Percentiles rank a stretch among this genome's conserved stretches.
Evolutionary conservation across 1,140 invertebrate genomes (phyloP).

Genomic region (Zaprionus kolodkinae): DNA sequence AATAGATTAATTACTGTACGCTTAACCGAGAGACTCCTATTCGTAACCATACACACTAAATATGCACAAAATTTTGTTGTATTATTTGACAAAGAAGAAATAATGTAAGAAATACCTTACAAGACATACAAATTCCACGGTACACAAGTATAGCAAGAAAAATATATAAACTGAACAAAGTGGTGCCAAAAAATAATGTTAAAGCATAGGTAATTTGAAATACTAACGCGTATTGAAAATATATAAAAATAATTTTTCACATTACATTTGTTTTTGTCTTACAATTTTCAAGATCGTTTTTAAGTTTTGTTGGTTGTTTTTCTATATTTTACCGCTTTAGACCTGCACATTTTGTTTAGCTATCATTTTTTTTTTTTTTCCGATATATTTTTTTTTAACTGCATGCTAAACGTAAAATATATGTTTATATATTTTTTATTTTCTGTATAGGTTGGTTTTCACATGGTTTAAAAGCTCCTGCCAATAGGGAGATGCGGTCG

Average conservation of each 20-base stretch:
- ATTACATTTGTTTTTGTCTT: conserved; percentile 70
- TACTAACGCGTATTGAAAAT: conserved; percentile 77
- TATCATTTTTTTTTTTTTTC: conserved; percentile 50
- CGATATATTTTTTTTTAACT: conserved; percentile 43
- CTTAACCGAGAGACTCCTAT: conserved; percentile 81
- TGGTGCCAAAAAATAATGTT: conserved; percentile 49
- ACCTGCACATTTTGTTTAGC: conserved; percentile 72
- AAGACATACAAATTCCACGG: conserved; percentile 43
- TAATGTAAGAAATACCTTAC: conserved; percentile 29
- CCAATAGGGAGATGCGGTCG: conserved; percentile 37
- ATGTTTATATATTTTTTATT: conserved; percentile 68
- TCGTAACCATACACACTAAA: conserved; percentile 81
- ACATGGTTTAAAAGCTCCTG: conserved; percentile 36
- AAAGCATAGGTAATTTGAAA: conserved; percentile 68
- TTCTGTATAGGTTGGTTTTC: conserved; percentile 61
- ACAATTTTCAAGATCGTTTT: conserved; percentile 58
- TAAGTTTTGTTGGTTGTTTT: conserved; percentile 53
- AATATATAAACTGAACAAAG: conserved; percentile 35
- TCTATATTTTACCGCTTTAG: conserved; percentile 40
- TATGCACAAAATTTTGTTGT: conserved; percentile 75
- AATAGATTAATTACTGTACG: conserved; percentile 81
- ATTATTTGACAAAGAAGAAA: conserved; percentile 45
- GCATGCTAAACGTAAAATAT: conserved; percentile 77
- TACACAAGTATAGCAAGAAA: conserved; percentile 41
- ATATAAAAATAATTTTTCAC: conserved; percentile 76